Base-by-base conservation (phyloP, 2,888 invertebrate species). In the Drosophila subsilvestris region DNA sequence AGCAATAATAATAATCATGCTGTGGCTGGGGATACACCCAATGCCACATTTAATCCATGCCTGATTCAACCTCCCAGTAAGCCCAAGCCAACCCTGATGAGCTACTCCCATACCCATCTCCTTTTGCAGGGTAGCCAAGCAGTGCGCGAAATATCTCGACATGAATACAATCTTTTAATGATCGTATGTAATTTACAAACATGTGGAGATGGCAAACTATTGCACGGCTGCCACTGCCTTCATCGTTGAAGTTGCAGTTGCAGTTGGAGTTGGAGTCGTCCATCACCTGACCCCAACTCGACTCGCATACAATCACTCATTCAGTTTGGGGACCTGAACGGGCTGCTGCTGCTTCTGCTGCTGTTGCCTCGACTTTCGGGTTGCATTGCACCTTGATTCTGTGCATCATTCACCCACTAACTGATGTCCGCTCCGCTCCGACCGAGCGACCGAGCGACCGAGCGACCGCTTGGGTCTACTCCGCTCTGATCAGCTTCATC, bases 181-280 rank as follows among this genome's bases (percentile, higher is more conserved):
- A 89, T 88, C 88, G 90, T 88, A 90, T 87, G 90, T 90, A 90
- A 90, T 90, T 90, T 90, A 76, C 76, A 83, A 89, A 77, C 79
- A 83, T 86, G 74, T 80, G 86, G 76, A 49, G 69, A 44, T 49
- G 68, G 20, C 9, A 29, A 42, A 18, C 49, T 25, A 45, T 20
- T 56, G 67, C 58, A 51, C 50, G 51, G 25, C 37, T 50, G 55
- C 44, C 27, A 27, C 43, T 44, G 43, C 37, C 37, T 37, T 14
- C 37, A 37, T 37, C 37, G 37, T 14, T 12, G 37, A 2, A 14
- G 37, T 14, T 37, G 37, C 20, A 47, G 44, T 63, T 61, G 55
- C 44, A 55, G 66, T 63, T 27, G 57, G 29, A 9, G 76, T 63
- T 27, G 60, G 44, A 43, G 83, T 74, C 69, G 84, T 83, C 78